phyloP scores from a whole-genome alignment of 2,113 vertebrate species.

The Crypturellus undulatus region DNA sequence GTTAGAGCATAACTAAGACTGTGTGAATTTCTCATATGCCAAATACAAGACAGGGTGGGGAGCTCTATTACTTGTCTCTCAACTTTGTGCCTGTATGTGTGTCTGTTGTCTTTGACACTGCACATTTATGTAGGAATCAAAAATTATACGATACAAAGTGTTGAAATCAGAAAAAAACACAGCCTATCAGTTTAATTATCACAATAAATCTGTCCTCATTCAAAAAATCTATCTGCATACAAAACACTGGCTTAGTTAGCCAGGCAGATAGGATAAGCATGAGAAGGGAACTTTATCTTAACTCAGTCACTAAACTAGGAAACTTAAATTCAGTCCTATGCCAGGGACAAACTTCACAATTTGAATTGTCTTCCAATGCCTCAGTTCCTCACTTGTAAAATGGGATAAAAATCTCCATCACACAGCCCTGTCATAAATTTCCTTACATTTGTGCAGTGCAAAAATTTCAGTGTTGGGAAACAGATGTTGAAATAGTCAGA shows the following conservation, averaged over 20 bases:
- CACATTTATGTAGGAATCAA: neutral
- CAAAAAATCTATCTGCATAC: neutral
- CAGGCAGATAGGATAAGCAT: neutral
- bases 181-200: neutral
- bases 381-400: constrained; percentile 2
- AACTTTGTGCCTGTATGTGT: neutral
- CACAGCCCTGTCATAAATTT: neutral
- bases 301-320: neutral
- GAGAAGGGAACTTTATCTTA: neutral
- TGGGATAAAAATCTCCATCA: neutral
- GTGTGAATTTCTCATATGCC: neutral
- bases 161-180: neutral
- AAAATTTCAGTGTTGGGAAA: neutral
- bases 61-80: neutral
- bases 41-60: neutral
- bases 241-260: neutral
- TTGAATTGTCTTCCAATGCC: neutral
- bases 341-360: neutral
- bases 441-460: neutral
- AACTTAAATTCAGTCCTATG: neutral
- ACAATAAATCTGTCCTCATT: neutral
- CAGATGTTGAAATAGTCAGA: neutral
- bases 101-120: neutral
- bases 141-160: neutral
- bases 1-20: neutral